Conservation (phyloP, 2,113 vertebrate genomes). For the Campylomormyrus tamandua region DNA sequence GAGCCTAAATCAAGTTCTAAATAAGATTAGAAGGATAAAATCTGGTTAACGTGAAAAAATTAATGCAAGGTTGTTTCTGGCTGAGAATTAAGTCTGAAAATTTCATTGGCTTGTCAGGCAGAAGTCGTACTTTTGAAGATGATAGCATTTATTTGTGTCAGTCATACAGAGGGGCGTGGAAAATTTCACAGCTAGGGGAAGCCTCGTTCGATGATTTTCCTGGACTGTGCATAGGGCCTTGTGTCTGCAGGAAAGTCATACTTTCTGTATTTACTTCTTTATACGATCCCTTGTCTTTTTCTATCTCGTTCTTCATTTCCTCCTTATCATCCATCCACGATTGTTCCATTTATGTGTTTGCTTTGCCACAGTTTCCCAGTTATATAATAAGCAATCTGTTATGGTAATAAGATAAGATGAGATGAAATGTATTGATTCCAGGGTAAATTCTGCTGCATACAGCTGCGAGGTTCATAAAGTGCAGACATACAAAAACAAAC, state of each 20-base stretch:
- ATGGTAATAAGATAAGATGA: background rate
- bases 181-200: background rate
- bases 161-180: background rate
- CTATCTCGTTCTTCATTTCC: background rate
- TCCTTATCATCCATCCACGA: background rate
- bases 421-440: background rate
- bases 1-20: background rate
- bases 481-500: background rate
- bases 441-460: background rate
- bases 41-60: constrained; percentile 12
- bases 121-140: background rate
- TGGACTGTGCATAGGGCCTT: background rate
- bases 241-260: background rate
- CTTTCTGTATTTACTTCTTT: background rate
- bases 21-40: background rate
- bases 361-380: background rate
- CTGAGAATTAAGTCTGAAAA: background rate
- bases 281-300: background rate
- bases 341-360: background rate
- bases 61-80: background rate
- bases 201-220: background rate
- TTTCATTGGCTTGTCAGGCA: background rate
- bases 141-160: background rate
- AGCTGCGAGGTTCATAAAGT: background rate
- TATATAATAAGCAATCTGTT: background rate